Evolutionary conservation across 2,888 invertebrate species (phyloP), one percentile per base, ranked within the genome.

Genomic region (Dorcus parallelipipedus): DNA sequence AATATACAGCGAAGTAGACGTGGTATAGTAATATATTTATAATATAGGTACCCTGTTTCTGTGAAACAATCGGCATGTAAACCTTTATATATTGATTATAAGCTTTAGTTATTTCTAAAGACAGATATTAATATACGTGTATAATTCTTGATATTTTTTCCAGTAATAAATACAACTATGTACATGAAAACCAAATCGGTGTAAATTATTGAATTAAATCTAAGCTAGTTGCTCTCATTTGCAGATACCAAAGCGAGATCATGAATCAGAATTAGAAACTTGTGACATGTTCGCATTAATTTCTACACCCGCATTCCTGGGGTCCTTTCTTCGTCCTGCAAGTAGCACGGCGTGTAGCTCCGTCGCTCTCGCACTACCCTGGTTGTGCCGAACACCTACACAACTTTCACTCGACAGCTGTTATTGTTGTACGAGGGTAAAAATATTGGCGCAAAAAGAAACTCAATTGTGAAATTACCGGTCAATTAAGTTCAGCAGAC

Each of bases 221-320:
- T 14, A 45, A 45, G 17, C 47, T 26, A 14, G 26, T 26, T 50
- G 38, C 50, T 39, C 56, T 47, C 47, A 45, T 56, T 52, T 51
- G 56, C 51, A 45, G 47, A 58, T 52, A 58, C 57, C 52, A 45
- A 57, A 61, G 52, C 67, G 59, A 64, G 66, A 60, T 62, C 67
- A 67, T 71, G 70, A 70, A 69, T 70, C 68, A 70, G 69, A 67
- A 67, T 67, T 69, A 68, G 69, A 69, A 69, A 69, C 66, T 67
- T 61, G 67, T 63, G 64, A 67, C 67, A 64, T 63, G 65, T 66
- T 67, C 64, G 62, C 62, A 67, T 65, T 69, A 67, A 70, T 69
- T 68, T 68, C 71, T 67, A 68, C 70, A 70, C 70, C 69, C 70
- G 70, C 70, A 69, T 70, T 67, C 67, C 65, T 51, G 33, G 45